These are phyloP conservation scores for Apogon hyalosoma DNA, from an alignment of 2,797 vertebrate species.

Conservation along the genomic window DNA sequence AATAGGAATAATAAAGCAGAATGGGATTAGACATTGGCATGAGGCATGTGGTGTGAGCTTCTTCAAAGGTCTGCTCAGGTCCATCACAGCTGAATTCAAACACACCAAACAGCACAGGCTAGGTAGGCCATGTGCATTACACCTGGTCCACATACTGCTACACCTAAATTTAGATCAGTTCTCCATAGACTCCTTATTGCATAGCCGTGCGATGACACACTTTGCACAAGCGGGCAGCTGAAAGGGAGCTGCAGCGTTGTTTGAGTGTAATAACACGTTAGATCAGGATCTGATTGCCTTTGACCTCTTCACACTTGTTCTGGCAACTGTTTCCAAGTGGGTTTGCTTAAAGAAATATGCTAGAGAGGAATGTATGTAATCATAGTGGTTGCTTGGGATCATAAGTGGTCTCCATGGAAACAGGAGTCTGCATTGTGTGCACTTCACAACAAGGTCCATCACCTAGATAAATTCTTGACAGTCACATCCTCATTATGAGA, in stretches of 20 bases:
- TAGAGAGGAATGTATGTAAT: constrained; percentile 55
- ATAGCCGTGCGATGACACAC: constrained; percentile 54
- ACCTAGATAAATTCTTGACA: constrained; percentile 43
- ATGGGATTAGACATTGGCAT: constrained; percentile 34
- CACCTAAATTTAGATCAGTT: constrained; percentile 76
- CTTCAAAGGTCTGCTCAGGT: constrained; percentile 27
- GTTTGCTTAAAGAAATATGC: constrained; percentile 33
- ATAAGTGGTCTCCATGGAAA: constrained; percentile 80
- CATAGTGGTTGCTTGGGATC: constrained; percentile 49
- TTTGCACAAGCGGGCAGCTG: constrained; percentile 49
- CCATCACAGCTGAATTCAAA: constrained; percentile 40
- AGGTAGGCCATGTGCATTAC: constrained; percentile 76
- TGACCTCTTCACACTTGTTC: constrained; percentile 27
- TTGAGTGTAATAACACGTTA: constrained; percentile 22
- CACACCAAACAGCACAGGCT: constrained; percentile 33
- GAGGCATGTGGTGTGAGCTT: constrained; percentile 28
- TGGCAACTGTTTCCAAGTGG: constrained; percentile 16
- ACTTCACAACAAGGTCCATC: constrained; percentile 60
- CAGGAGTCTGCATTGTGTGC: constrained; percentile 64
- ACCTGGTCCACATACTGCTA: constrained; percentile 77
- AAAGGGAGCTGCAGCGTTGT: constrained; percentile 17
- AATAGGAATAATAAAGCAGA: constrained; percentile 30
- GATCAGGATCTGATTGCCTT: constrained; percentile 40
- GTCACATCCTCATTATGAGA: constrained; percentile 13
- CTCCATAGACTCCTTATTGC: constrained; percentile 64